Base-by-base conservation (phyloP, 1,140 invertebrate species). In the Euglossa dilemma region DNA sequence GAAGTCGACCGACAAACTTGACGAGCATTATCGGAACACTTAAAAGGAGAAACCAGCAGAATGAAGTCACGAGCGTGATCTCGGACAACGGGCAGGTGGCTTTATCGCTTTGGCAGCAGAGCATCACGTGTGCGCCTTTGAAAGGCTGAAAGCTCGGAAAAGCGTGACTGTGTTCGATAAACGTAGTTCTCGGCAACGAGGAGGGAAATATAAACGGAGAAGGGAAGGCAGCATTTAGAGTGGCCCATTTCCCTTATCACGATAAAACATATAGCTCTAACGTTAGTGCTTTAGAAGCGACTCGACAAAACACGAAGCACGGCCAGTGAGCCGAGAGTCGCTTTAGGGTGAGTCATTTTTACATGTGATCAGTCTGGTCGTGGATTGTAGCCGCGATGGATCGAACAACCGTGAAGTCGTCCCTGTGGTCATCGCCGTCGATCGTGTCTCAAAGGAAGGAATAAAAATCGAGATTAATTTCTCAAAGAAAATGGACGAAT, bases 401-500 rank as follows among this genome's bases (percentile, higher is more conserved):
- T 86, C 72, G 52, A 69, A 70, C 54, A 74, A 25, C 28, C 25
- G 47, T 50, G 54, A 54, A 52, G 28, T 75, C 78, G 66, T 72
- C 45, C 14, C 5, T 25, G 45, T 61, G 28, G 73, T 47, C 45
- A 54, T 56, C 71, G 36, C 56, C 43, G 64, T 57, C 50, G 25
- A 45, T 52, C 1, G 23, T 43, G 47, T 47, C 20, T 23, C 45
- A 47, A 28, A 75, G 20, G 3, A 16, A 25, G 14, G 52, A 14
- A 36, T 20, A 25, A 6, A 6, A n/a, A n/a, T 57, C 23, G 28
- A 67, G 64, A 67, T 57, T 43, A 23, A 8, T 63, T 6, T 11
- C n/a, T 36, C 64, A 54, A 20, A 57, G 36, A 89, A 85, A 36
- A 94, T 94, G 92, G 92, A 94, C 84, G 93, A 93, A 87, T 74